Evolutionary conservation across 1,140 invertebrate genomes (phyloP), one percentile per base, ranked within the genome.

Genomic region (Ostrea denselamellosa): DNA sequence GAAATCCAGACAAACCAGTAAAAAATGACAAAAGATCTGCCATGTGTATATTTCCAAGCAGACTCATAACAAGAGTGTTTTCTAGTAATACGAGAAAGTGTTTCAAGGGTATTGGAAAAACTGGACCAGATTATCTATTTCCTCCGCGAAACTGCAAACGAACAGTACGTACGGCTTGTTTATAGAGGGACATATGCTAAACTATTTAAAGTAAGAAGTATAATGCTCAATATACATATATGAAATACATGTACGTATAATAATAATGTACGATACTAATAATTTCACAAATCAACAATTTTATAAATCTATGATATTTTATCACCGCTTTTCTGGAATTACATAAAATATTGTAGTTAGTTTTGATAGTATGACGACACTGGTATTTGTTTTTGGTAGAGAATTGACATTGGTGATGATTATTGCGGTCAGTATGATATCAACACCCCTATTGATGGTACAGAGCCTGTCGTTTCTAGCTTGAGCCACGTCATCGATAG

Each of bases 31-130:
- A 81, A 17, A 96, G 95, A 92, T 97, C 95, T 96, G 98, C 98
- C 0, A 95, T 99, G 3, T 99, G 99, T 95, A 97, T 99, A 17
- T 99, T 99, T 95, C 98, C 98, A 0, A 95, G 99, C 87, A 98
- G 98, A 95, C 96, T 97, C 8, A 98, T 99, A 86, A 96, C 98
- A 17, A 95, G 98, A 53, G 98, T 98, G 94, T 99, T 99, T 95
- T 99, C 99, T 96, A 97, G 98, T 94, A 99, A 99, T 94, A 99
- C 99, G 90, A 98, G 99, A 94, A 97, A 97, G 65, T 99, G 98
- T 95, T 99, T 99, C 94, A 97, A 97, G n/a, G 94, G 94, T 8
- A 86, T 90, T 77, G 94, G 93, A 17, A 94, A 92, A 83, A 94
- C 91, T 53, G 94, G 94, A 51, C 94, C 94, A 7, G 91, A 91